Evolutionary conservation across 1,140 invertebrate species (phyloP), one percentile per base, ranked within the genome.

Genomic region (Sesamia nonagrioides): DNA sequence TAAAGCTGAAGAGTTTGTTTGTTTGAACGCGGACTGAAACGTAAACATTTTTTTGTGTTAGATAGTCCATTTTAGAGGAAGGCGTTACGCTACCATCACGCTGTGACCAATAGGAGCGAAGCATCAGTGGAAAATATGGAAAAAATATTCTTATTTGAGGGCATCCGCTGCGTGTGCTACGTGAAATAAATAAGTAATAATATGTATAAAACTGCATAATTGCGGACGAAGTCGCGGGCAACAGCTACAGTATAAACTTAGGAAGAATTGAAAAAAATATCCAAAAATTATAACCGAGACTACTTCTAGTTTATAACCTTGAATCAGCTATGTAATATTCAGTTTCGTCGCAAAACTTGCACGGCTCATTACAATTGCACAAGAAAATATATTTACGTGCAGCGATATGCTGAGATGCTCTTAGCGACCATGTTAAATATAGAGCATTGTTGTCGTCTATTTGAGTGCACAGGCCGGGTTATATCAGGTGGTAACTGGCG

Each of bases 401-500:
- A 71, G 68, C n/a, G n/a, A 71, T 37, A 71, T 54, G 68, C 54
- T 0, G 6, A 33, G 68, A 69, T 69, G 42, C 21, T 56, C 54
- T 48, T 68, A 45, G 66, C 42, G 21, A 71, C 68, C 8, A 27
- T 21, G 37, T 35, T 71, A 71, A 18, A 35, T 52, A 71, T 71
- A 71, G 27, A 54, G 8, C 21, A 69, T 69, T 69, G 66, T 69
- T 71, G 68, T 68, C 63, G 66, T 69, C 68, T 71, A 71, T 54
- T 71, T 37, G 48, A 54, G 68, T 35, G 50, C 60, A 2, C 11
- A 27, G 58, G 60, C 17, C 40, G 40, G 35, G 60, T 48, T 69
- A 33, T 69, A 37, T 48, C 42, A 69, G 40, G 40, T 45, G 27
- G 9, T 61, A 8, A 48, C 66, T 69, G 66, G 66, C 66, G 18